Percentiles rank a stretch among this genome's conserved stretches.
Evolutionary conservation across 2,113 vertebrate species (phyloP).

Genomic region (Eudyptes chrysolophus): DNA sequence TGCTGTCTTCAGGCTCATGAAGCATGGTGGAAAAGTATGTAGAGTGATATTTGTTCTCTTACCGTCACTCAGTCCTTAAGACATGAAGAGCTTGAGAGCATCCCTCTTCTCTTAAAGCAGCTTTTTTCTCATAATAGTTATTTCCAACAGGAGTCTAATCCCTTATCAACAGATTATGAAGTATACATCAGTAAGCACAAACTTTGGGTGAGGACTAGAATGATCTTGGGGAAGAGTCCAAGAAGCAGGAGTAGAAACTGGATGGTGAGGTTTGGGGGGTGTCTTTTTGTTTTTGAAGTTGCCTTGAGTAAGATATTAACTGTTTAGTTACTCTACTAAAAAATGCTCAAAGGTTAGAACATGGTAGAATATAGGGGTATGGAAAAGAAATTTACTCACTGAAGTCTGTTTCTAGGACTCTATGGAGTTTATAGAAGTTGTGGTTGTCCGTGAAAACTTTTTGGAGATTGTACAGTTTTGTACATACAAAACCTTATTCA

Average conservation of each 20-base stretch:
- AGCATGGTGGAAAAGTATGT: background rate
- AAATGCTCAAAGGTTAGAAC: background rate
- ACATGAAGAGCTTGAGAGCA: background rate
- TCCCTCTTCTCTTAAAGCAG: background rate
- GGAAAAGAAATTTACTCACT: background rate
- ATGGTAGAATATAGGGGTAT: background rate
- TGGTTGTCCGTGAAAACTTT: background rate
- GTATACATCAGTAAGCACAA: background rate
- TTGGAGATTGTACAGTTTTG: background rate
- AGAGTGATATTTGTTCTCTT: background rate
- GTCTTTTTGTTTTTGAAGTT: background rate
- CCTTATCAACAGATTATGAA: background rate
- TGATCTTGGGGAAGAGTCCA: background rate
- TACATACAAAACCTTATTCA: background rate
- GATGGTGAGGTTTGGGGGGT: background rate
- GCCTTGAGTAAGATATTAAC: background rate
- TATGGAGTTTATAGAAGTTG: background rate
- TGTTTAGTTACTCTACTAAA: background rate
- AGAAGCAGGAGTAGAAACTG: background rate
- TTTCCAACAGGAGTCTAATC: background rate
- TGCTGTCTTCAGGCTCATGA: background rate
- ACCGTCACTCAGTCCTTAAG: background rate
- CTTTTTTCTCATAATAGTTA: background rate
- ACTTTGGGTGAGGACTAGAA: background rate
- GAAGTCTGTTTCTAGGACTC: background rate